Evolutionary conservation across 2,113 vertebrate genomes (phyloP).

Genomic region (Tautogolabrus adspersus): DNA sequence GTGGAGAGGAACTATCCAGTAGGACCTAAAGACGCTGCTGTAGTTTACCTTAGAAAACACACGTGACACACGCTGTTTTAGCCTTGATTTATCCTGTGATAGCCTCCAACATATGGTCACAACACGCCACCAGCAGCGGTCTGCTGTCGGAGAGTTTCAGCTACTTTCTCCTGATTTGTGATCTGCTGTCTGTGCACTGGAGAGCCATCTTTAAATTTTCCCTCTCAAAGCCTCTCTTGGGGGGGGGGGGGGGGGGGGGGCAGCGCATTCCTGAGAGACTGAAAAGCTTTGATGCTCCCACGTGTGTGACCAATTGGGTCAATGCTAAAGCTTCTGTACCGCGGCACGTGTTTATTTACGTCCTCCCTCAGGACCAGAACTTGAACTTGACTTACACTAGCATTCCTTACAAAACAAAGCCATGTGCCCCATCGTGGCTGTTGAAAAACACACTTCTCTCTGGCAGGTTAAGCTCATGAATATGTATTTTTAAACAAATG

Average conservation of each 20-base stretch:
- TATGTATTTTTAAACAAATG: constrained; percentile 6
- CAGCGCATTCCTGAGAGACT: constrained; percentile 49
- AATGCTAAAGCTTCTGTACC: neutral
- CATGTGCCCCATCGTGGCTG: constrained; percentile 1
- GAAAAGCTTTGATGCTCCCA: constrained; percentile 44
- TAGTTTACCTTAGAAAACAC: constrained; percentile 1
- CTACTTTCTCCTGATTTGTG: constrained; percentile 27
- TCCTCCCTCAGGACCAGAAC: constrained; percentile 25
- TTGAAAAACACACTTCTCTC: neutral
- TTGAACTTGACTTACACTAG: constrained; percentile 24
- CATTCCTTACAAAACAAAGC: constrained; percentile 13
- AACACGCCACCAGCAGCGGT: constrained; percentile 10
- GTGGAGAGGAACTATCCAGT: constrained; percentile 4
- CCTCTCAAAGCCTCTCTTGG: neutral
- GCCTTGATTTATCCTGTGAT: constrained; percentile 16
- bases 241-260: neutral
- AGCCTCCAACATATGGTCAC: constrained; percentile 8
- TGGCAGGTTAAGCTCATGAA: neutral
- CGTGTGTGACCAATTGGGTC: constrained; percentile 35
- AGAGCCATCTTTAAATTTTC: constrained; percentile 12
- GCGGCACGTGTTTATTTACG: constrained; percentile 44
- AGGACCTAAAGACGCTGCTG: constrained; percentile 20
- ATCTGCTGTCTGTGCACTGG: neutral
- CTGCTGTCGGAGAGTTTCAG: neutral
- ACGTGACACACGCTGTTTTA: constrained; percentile 17